Conservation (phyloP, 1,140 invertebrate genomes). For the Trachelipus rathkii region DNA sequence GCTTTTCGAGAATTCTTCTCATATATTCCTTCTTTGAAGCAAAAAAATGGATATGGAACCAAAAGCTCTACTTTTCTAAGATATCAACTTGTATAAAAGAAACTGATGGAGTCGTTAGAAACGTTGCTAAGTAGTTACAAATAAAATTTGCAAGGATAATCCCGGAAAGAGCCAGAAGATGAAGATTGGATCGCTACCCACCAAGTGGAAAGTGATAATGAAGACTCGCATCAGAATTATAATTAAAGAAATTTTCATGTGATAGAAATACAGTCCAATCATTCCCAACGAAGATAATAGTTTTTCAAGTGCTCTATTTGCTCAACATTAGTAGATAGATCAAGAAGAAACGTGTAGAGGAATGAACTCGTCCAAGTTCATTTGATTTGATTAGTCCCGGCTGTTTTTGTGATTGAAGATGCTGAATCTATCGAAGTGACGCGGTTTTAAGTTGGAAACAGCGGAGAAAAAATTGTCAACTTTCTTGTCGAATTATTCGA, state of each 20-base stretch:
- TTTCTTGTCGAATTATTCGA: conserved; percentile 19
- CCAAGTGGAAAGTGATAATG: conserved; percentile 39
- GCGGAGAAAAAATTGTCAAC: conserved; percentile 19
- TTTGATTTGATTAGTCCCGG: conserved; percentile 32
- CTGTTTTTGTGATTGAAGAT: conserved; percentile 28
- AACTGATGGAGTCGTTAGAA: no score
- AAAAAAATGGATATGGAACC: background rate
- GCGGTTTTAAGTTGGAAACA: conserved; percentile 37
- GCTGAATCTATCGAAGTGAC: conserved; percentile 36
- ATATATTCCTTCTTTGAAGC: background rate
- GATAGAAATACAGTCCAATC: conserved; percentile 19
- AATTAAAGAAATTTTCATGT: background rate
- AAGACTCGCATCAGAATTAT: conserved; percentile 21
- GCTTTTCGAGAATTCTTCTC: background rate
- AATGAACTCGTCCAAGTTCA: background rate
- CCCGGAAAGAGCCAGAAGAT: background rate
- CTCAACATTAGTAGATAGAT: conserved; percentile 10
- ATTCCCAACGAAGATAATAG: conserved; percentile 16
- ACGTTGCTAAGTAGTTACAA: no score
- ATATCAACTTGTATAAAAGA: background rate
- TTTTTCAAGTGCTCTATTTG: conserved; percentile 21
- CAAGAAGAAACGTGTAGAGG: background rate
- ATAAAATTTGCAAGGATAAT: background rate
- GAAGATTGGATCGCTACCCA: conserved; percentile 34
- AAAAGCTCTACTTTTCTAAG: background rate